phyloP scores from a whole-genome alignment of 1,140 invertebrate genomes.

The Paraescarpia echinospica region DNA sequence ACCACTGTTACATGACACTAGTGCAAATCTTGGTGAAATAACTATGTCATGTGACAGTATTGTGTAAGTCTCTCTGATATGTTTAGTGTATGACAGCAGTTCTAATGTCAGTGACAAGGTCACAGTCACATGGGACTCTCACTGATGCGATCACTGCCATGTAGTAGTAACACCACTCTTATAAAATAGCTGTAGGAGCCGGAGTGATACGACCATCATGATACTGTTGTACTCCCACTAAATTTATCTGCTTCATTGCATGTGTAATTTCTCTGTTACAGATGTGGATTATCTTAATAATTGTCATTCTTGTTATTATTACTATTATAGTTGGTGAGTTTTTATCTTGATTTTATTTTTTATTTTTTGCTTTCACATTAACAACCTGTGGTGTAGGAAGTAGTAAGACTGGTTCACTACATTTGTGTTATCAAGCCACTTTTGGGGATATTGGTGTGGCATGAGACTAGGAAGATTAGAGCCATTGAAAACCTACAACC shows the following conservation, averaged over 20 bases:
- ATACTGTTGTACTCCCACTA: not conserved
- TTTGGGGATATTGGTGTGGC: not conserved
- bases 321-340: constrained; percentile 47
- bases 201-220: not conserved
- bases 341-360: constrained; percentile 16
- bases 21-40: too few relatives aligned
- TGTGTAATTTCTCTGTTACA: constrained; percentile 31
- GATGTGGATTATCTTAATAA: constrained; percentile 46
- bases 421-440: not conserved
- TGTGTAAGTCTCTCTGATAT: too few relatives aligned
- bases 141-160: not conserved
- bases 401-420: not conserved
- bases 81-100: too few relatives aligned
- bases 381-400: not conserved
- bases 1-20: not conserved
- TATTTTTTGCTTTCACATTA: not conserved
- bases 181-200: not conserved
- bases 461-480: too few relatives aligned
- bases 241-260: not conserved
- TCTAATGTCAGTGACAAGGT: not conserved
- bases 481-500: too few relatives aligned
- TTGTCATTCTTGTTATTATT: constrained; percentile 43
- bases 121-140: not conserved
- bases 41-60: too few relatives aligned
- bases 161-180: not conserved